Conservation (phyloP, 2,888 invertebrate species). For the Lasioglossum oenotherae region DNA sequence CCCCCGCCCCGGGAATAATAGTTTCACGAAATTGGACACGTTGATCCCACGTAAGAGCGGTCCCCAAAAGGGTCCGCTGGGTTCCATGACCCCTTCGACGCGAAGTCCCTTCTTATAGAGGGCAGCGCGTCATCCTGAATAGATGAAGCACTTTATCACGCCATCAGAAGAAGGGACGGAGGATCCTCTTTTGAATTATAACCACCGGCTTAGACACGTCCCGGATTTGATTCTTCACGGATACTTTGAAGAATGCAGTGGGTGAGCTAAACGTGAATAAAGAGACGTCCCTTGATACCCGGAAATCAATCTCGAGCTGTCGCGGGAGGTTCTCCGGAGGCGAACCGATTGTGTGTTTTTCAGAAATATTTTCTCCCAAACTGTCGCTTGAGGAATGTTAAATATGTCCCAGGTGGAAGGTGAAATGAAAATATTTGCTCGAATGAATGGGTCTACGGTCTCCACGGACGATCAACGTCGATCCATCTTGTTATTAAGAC, state of each 20-base stretch:
- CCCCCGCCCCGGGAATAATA: constrained; percentile 43
- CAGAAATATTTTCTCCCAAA: background rate
- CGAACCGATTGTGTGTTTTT: constrained; percentile 8
- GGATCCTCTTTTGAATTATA: constrained; percentile 60
- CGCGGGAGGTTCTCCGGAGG: background rate
- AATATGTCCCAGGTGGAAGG: constrained; percentile 27
- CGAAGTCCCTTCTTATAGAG: constrained; percentile 44
- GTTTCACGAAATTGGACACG: constrained; percentile 69
- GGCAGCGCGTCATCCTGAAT: constrained; percentile 54
- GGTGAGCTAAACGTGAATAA: constrained; percentile 24
- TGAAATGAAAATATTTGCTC: constrained; percentile 19
- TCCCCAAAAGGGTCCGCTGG: constrained; percentile 38
- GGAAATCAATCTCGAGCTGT: constrained; percentile 50
- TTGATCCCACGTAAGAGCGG: constrained; percentile 53
- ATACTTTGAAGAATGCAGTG: constrained; percentile 34
- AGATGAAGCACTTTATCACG: constrained; percentile 64
- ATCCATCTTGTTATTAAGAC: background rate
- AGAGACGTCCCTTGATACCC: background rate
- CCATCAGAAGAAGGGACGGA: constrained; percentile 48
- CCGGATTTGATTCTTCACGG: constrained; percentile 29
- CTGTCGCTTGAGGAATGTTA: constrained; percentile 21
- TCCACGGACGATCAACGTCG: background rate
- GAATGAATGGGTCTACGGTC: background rate
- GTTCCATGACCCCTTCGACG: constrained; percentile 68
- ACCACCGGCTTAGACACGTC: constrained; percentile 18